phyloP scores from a whole-genome alignment of 2,113 vertebrate species.

The Isurus oxyrinchus region DNA sequence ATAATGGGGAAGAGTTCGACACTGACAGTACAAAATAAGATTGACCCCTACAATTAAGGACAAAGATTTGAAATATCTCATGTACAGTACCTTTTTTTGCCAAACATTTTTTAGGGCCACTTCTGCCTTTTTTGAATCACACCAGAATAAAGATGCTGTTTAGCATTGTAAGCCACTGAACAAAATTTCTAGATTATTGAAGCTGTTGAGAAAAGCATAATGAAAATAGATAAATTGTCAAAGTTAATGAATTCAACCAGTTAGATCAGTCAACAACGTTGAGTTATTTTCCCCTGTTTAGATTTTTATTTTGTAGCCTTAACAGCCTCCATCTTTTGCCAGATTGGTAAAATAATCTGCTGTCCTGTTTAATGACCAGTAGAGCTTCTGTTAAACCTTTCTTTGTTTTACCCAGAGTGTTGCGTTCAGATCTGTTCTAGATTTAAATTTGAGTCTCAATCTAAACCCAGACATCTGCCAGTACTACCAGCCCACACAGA shows the following conservation, averaged over 20 bases:
- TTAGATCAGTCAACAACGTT: neutral
- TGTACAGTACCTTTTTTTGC: slow-evolving; percentile 20
- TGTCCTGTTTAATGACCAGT: neutral
- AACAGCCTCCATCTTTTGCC: neutral
- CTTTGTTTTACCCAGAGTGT: neutral
- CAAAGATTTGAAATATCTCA: slow-evolving; percentile 23
- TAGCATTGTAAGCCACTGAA: neutral
- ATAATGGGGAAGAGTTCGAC: slow-evolving; percentile 26
- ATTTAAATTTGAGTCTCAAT: neutral
- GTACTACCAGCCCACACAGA: neutral
- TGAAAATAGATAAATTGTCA: neutral
- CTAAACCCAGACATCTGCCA: neutral
- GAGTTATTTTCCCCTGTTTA: neutral
- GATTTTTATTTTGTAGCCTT: neutral
- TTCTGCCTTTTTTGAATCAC: slow-evolving; percentile 3
- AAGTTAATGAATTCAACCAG: neutral
- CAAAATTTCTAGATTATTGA: slow-evolving; percentile 1
- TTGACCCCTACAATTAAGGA: slow-evolving; percentile 6
- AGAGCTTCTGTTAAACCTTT: neutral
- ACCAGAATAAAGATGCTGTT: neutral
- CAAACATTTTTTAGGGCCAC: slow-evolving; percentile 3
- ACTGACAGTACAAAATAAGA: neutral
- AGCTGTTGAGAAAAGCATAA: neutral
- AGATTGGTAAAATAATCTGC: neutral
- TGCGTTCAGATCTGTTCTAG: neutral